These are phyloP conservation scores for Hipparchia semele DNA, from an alignment of 2,888 invertebrate species.

Conservation along the genomic window DNA sequence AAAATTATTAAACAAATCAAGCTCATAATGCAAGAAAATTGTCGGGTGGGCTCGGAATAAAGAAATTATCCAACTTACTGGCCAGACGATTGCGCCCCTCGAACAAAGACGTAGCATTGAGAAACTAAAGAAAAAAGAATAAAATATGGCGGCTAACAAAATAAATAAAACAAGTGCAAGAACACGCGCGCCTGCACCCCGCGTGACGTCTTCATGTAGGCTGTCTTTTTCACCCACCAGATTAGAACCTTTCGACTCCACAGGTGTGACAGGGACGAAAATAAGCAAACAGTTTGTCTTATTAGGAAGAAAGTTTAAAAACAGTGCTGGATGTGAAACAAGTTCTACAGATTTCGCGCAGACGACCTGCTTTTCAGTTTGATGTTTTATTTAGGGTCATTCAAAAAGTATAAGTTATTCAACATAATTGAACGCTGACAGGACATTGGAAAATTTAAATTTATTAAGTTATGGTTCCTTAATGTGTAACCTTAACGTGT, in stretches of 20 bases:
- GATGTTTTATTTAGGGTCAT: conserved; percentile 54
- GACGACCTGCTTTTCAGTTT: conserved; percentile 63
- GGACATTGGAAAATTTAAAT: conserved; percentile 37
- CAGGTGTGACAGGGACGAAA: conserved; percentile 60
- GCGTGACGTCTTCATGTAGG: conserved; percentile 81
- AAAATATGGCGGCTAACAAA: conserved; percentile 66
- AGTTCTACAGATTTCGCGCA: conserved; percentile 80
- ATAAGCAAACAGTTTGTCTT: conserved; percentile 57
- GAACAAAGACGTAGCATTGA: conserved; percentile 80
- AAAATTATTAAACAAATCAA: conserved; percentile 83
- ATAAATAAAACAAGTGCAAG: conserved; percentile 81
- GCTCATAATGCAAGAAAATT: conserved; percentile 81
- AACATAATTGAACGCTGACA: conserved; percentile 46
- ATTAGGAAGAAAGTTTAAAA: conserved; percentile 80
- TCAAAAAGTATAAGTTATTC: conserved; percentile 45
- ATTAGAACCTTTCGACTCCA: conserved; percentile 45
- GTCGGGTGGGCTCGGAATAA: conserved; percentile 78
- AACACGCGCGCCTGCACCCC: conserved; percentile 79
- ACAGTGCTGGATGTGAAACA: conserved; percentile 74
- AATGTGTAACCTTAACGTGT: conserved; percentile 11
- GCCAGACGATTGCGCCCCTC: conserved; percentile 69
- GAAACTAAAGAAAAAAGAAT: conserved; percentile 65
- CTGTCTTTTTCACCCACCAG: conserved; percentile 66
- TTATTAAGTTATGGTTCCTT: conserved; percentile 28
- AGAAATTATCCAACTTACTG: conserved; percentile 81